phyloP scores from a whole-genome alignment of 2,888 invertebrate genomes.

The Trachelus stipa region DNA sequence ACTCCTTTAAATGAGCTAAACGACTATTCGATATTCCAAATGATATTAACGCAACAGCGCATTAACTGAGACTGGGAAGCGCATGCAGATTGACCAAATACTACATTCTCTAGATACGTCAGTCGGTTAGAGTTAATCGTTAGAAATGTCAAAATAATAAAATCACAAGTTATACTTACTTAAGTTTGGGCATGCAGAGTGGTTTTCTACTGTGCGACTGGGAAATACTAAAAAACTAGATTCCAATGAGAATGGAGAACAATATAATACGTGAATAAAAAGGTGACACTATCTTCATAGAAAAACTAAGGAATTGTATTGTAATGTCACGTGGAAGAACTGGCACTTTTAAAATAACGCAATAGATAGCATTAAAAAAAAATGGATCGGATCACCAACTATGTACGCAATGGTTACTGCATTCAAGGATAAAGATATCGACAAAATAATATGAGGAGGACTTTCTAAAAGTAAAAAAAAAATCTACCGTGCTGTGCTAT shows the following conservation, averaged over 20 bases:
- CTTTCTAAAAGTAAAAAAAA: not conserved
- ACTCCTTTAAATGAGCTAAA: constrained; percentile 5
- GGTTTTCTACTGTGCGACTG: not conserved
- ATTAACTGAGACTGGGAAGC: not conserved
- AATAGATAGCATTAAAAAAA: not conserved
- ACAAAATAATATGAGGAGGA: not conserved
- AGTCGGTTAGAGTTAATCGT: not conserved
- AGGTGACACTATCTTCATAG: not conserved
- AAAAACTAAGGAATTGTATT: not conserved
- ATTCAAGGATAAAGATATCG: not conserved
- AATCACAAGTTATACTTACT: not conserved
- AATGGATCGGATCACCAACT: not conserved
- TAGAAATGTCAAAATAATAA: not conserved
- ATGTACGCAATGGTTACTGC: not conserved
- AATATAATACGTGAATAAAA: not conserved
- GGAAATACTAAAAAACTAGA: not conserved
- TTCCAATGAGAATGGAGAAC: not conserved
- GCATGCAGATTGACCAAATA: not conserved
- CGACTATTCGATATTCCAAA: not conserved
- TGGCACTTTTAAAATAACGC: not conserved
- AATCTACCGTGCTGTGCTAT: not conserved
- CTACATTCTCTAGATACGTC: not conserved
- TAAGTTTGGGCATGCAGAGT: not conserved
- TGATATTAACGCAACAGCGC: not conserved
- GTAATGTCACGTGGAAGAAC: not conserved